A percentile compares a stretch with the other conserved stretches of the same genome.
phyloP scores from a whole-genome alignment of 1,140 invertebrate genomes.

The Cydia fagiglandana region DNA sequence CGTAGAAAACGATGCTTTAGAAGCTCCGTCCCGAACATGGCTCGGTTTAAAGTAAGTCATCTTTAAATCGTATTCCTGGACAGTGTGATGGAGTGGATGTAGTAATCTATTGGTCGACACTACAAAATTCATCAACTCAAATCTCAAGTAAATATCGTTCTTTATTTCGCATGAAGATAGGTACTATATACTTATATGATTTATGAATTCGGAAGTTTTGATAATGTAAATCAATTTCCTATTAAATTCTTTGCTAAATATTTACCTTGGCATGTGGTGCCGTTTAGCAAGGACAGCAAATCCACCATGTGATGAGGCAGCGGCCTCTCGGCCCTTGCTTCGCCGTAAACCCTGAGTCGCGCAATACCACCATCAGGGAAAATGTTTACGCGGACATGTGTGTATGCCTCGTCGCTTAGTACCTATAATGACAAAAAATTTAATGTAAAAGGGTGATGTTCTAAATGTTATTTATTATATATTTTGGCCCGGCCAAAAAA shows the following conservation, averaged over 20 bases:
- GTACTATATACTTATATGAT: too few species aligned
- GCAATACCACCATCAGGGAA: conserved; percentile 85
- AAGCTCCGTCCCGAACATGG: too few species aligned
- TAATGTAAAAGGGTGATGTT: too few species aligned
- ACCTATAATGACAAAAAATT: conserved; percentile 44
- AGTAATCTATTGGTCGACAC: neutral
- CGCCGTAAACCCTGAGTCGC: conserved; percentile 82
- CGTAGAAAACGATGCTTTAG: too few species aligned
- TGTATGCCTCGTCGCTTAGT: conserved; percentile 74
- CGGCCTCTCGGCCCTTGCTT: conserved; percentile 68
- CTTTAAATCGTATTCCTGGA: neutral
- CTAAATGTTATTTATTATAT: too few species aligned
- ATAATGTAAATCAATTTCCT: neutral
- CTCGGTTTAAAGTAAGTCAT: too few species aligned
- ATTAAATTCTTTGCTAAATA: neutral
- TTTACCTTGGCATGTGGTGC: conserved; percentile 77
- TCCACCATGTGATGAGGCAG: conserved; percentile 72
- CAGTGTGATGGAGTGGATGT: too few species aligned
- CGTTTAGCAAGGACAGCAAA: conserved; percentile 80
- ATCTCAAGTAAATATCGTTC: neutral
- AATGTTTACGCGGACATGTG: conserved; percentile 82
- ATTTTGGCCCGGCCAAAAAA: too few species aligned
- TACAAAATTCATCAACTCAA: neutral
- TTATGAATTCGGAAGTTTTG: neutral
- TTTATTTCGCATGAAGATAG: too few species aligned